Evolutionary conservation across 2,797 vertebrate species (phyloP), one percentile per base, ranked within the genome.

Genomic region (Sitta carolinensis): DNA sequence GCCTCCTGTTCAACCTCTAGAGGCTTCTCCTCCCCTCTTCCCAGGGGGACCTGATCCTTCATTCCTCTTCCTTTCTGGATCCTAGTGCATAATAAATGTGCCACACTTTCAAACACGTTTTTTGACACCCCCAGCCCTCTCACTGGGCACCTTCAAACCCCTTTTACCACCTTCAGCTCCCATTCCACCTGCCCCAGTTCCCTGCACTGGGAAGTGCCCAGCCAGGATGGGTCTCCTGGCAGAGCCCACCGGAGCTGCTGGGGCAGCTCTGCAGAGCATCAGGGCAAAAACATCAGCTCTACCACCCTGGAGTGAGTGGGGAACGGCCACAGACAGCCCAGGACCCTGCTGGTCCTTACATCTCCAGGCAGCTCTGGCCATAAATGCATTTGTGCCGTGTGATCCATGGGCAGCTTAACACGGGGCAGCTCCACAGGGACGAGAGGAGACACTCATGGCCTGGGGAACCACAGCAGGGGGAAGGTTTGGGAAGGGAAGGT

Each of bases 401-500:
- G 50, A 52, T n/a, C 51, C 50, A 51, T 0, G 13, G 50, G 55
- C 67, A 87, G 48, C n/a, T 45, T 40, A 25, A 32, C 7, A 1
- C 1, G 23, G 38, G 34, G 62, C 55, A 64, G 50, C 38, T 63
- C 61, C 1, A 3, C 6, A 1, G 43, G 47, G 45, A 50, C 19
- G 43, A 74, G 74, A 52, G 3, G 43, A 74, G 23, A 16, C 67
- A 25, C 61, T 47, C 25, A 2, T 29, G 54, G 29, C 3, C 38
- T 9, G 5, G 36, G 34, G 74, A 62, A 63, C 20, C 40, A 47
- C 54, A 52, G 34, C 43, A 58, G 36, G 36, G 36, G 36, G 7
- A 10, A 8, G 6, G n/a, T n/a, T n/a, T n/a, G n/a, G 11, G 5
- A 5, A 8, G 10, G 5, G 2, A 7, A 5, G 11, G n/a, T n/a